phyloP scores from a whole-genome alignment of 2,797 vertebrate genomes.

The Labroides dimidiatus region DNA sequence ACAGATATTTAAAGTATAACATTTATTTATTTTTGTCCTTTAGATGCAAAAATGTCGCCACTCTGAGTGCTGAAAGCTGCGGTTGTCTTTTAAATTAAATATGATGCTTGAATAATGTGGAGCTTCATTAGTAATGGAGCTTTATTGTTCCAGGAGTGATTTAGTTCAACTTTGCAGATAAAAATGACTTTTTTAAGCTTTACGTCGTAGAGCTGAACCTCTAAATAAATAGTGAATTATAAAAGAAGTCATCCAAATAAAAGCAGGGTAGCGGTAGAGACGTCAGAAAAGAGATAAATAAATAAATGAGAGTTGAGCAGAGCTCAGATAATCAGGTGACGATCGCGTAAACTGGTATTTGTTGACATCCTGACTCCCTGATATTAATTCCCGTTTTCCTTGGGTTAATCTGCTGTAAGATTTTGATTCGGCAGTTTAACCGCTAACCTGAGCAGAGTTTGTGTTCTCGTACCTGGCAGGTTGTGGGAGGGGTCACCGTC shows the following conservation, averaged over 20 bases:
- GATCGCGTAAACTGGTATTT: too few species aligned
- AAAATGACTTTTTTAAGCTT: neutral
- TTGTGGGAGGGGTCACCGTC: neutral
- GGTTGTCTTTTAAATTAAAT: too few species aligned
- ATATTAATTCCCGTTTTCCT: neutral
- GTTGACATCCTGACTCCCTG: neutral
- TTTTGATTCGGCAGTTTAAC: too few species aligned
- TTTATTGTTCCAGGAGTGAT: constrained; percentile 19
- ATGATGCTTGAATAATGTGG: too few species aligned
- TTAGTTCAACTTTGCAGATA: neutral
- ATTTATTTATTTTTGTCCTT: neutral
- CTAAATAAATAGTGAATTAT: neutral
- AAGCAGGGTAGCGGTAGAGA: neutral
- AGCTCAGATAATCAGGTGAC: too few species aligned
- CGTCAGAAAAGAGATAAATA: neutral
- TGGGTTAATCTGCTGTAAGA: neutral
- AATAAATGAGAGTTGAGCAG: neutral
- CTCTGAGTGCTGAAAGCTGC: neutral
- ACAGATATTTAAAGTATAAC: neutral
- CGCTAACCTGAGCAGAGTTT: neutral
- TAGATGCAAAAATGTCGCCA: neutral
- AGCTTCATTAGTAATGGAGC: neutral
- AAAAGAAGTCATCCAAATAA: neutral
- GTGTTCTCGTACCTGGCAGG: neutral
- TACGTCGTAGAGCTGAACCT: neutral